phyloP scores from a whole-genome alignment of 2,888 invertebrate genomes.

The Nomada goodeniana region DNA sequence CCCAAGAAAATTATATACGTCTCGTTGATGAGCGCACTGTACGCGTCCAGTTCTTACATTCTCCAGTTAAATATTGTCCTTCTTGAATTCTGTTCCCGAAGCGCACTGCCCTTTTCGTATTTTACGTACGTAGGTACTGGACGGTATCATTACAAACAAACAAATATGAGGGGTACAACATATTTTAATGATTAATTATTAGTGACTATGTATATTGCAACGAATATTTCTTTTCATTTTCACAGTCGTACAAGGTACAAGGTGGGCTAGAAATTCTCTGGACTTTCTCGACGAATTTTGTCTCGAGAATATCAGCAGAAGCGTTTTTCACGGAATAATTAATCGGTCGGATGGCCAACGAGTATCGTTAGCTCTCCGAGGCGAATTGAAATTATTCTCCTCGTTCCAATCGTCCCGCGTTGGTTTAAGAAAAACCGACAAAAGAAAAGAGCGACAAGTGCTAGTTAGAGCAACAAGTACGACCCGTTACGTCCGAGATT shows the following conservation, averaged over 20 bases:
- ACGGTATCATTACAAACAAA: too few species aligned
- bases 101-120: not conserved
- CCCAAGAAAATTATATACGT: slow-evolving; percentile 39
- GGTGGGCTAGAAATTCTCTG: too few species aligned
- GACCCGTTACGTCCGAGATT: slow-evolving; percentile 23
- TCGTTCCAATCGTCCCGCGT: not conserved
- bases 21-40: slow-evolving; percentile 40
- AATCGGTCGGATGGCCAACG: not conserved
- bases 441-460: too few species aligned
- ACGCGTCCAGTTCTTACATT: slow-evolving; percentile 22
- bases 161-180: too few species aligned
- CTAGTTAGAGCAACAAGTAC: slow-evolving; percentile 1
- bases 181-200: too few species aligned
- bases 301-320: not conserved
- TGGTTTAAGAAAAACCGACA: slow-evolving; percentile 22
- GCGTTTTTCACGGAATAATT: not conserved
- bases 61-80: slow-evolving; percentile 12
- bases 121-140: not conserved
- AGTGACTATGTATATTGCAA: too few species aligned
- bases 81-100: not conserved
- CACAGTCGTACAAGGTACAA: not conserved
- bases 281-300: not conserved
- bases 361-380: slow-evolving; percentile 1
- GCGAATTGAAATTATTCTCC: slow-evolving; percentile 35
- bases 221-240: too few species aligned